Base-by-base conservation (phyloP, 2,797 vertebrate species). In the Pseudochaenichthys georgianus region DNA sequence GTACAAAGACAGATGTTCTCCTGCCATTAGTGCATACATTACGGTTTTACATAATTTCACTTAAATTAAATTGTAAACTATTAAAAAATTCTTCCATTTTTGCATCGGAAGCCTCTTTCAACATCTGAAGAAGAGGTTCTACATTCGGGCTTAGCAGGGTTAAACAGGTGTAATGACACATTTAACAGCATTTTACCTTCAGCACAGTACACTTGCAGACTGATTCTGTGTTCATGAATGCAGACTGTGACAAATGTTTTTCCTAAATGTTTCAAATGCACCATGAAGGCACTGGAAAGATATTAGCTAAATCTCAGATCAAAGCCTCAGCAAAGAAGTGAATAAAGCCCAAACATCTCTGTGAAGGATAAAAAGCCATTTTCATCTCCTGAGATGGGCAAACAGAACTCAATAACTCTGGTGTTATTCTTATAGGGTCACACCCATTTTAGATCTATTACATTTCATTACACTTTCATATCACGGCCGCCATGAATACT, bases 391-490 rank as follows among this genome's bases (percentile, higher is more conserved):
- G 67, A 82, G 63, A 84, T 51, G 71, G 64, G 62, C 46, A 61
- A 72, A 63, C 73, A 66, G 54, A 65, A 23, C 62, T 70, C 53
- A 83, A 77, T 85, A 84, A 80, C 51, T 65, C 57, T 62, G 70
- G 23, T 77, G 71, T 81, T 82, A 85, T 82, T 80, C 70, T 68
- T 70, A 69, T 10, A 76, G 50, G 77, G 81, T 88, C 80, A 75
- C 61, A 46, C 69, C 70, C 63, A 77, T 81, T 88, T 86, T 51
- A 75, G 64, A 89, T 89, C 65, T 77, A 74, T 89, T 84, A 75
- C 58, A 88, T 85, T 82, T 73, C 75, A 87, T 86, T 87, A 86
- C 63, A 66, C 64, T 77, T 86, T 89, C 46, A 70, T 41, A 62
- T 55, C 59, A 42, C 21, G 48, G 64, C 52, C 16, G 45, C 51